Base-by-base conservation (phyloP, 1,140 invertebrate species). In the Drosophila hydei region DNA sequence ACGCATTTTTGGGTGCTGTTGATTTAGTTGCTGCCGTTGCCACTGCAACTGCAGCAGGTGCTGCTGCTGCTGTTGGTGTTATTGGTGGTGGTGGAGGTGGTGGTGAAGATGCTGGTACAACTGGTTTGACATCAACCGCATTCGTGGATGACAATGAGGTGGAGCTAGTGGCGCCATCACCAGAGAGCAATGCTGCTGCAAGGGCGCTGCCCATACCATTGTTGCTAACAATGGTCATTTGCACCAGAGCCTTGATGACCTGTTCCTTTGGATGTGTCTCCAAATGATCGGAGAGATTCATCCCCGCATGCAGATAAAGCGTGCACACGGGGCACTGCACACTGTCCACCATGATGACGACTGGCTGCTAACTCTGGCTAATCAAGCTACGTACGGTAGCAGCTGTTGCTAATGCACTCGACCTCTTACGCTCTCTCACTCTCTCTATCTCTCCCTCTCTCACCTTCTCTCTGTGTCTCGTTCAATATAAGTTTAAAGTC, bases 231-330 rank as follows among this genome's bases (percentile, higher is more conserved):
- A 91, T 90, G 30, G 90, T 89, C 77, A 93, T 79, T 76, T 93
- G 92, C 27, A 95, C 94, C 45, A 97, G 92, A n/a, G 96, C 96
- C 84, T 95, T 95, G 71, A 97, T 97, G 23, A 97, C 95, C 90
- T 96, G 95, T 83, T 96, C 96, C 90, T 97, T 97, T 19, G 96
- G 96, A 93, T 97, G 96, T 6, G 95, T 96, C 80, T 96, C 94
- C 87, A 97, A 93, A 91, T 97, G 96, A 67, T 94, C 94, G 79
- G 96, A 94, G 63, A 97, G 92, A 56, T 95, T 95, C 92, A 97
- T 97, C 27, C 96, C 96, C 92, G 95, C 95, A 69, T 96, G 94
- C 48, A 97, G 92, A 90, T 94, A 97, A 42, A 97, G 92, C 18
- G 96, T 97, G 92, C 96, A 97, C 47, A 97, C 96, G 21, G 96